Evolutionary conservation across 2,888 invertebrate species (phyloP).

Genomic region (Archips xylosteana): DNA sequence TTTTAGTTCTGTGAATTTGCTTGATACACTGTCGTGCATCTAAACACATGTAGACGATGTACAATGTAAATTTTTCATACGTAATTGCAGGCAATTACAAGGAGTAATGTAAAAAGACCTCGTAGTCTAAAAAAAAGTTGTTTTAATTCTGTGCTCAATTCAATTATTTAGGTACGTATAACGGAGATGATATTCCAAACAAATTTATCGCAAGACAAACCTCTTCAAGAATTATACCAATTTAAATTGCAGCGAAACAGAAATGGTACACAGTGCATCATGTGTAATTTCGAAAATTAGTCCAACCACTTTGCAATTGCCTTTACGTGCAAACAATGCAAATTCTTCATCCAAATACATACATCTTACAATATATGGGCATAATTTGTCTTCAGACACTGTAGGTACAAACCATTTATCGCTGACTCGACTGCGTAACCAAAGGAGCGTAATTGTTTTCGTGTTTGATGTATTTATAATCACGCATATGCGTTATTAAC

Average conservation of each 20-base stretch:
- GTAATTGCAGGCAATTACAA: too few species aligned
- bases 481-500: neutral
- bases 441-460: neutral
- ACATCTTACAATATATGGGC: constrained; percentile 19
- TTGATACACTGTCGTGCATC: too few species aligned
- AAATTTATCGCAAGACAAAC: neutral
- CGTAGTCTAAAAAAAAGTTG: too few species aligned
- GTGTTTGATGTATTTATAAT: neutral
- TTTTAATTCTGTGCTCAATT: too few species aligned
- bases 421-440: neutral
- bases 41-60: too few species aligned
- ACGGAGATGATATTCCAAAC: neutral
- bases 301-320: constrained; percentile 9
- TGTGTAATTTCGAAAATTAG: constrained; percentile 21
- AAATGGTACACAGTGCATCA: neutral
- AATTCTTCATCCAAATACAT: constrained; percentile 24
- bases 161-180: too few species aligned
- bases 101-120: too few species aligned
- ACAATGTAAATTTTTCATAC: too few species aligned
- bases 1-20: too few species aligned
- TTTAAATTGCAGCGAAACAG: neutral
- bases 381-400: constrained; percentile 23
- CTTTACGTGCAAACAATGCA: constrained; percentile 27
- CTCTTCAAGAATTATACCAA: neutral
- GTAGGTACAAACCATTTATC: constrained; percentile 1